Conservation (phyloP, 1,140 invertebrate genomes). For the Caerostris darwini region DNA sequence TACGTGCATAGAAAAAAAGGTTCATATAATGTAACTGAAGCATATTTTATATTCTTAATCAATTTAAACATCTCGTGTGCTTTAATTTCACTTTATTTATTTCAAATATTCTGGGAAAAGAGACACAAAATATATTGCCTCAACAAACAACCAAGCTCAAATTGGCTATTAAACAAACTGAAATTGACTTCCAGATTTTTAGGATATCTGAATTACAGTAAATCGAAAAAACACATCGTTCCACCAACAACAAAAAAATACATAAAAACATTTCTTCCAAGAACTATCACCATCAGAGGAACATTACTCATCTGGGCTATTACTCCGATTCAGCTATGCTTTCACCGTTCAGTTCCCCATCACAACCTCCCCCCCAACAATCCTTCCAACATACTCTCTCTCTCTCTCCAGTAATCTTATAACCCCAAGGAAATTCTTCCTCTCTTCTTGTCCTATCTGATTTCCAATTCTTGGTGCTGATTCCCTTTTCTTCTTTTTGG, state of each 20-base stretch:
- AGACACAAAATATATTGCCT: too few relatives aligned
- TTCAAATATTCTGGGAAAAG: too few relatives aligned
- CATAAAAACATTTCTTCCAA: conserved; percentile 5
- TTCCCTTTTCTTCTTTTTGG: neutral
- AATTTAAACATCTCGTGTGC: too few relatives aligned
- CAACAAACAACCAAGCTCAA: too few relatives aligned
- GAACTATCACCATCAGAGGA: neutral
- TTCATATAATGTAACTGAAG: too few relatives aligned
- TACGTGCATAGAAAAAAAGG: too few relatives aligned
- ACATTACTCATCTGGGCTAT: neutral
- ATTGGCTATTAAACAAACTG: too few relatives aligned
- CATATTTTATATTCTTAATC: too few relatives aligned
- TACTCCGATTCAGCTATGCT: neutral
- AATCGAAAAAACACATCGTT: too few relatives aligned
- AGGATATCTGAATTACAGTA: too few relatives aligned
- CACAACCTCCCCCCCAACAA: neutral
- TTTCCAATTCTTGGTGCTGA: neutral
- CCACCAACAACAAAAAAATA: neutral
- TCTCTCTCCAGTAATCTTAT: conserved; percentile 21
- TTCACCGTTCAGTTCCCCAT: neutral
- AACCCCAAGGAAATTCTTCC: conserved; percentile 12
- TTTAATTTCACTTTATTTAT: too few relatives aligned
- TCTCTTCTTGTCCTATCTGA: conserved; percentile 33
- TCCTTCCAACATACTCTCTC: neutral
- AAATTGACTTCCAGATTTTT: too few relatives aligned